phyloP scores from a whole-genome alignment of 2,113 vertebrate species.

The Syngnathus floridae region DNA sequence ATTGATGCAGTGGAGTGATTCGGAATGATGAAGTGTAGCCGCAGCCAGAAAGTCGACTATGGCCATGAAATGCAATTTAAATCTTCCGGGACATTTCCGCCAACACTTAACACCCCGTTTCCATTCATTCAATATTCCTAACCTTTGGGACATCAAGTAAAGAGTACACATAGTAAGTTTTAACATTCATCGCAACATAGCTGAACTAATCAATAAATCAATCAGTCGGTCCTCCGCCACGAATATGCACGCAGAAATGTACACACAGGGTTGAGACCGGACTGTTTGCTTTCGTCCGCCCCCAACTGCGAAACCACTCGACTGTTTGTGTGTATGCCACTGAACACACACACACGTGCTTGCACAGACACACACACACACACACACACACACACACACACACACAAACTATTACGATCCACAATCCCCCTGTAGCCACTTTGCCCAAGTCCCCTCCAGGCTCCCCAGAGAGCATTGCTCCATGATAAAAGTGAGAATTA shows the following conservation, averaged over 20 bases:
- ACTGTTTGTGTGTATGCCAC: conserved; percentile 32
- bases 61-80: conserved; percentile 43
- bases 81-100: conserved; percentile 43
- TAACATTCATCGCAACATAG: background rate
- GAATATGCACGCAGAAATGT: background rate
- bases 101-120: conserved; percentile 42
- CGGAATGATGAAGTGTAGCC: conserved; percentile 46
- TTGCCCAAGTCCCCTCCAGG: conserved; percentile 32
- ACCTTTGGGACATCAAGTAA: conserved; percentile 13
- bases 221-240: no score
- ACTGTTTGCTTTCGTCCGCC: conserved; percentile 65
- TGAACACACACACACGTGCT: conserved; percentile 23
- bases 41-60: conserved; percentile 36
- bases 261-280: conserved; percentile 24
- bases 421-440: conserved; percentile 43
- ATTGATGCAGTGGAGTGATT: conserved; percentile 42
- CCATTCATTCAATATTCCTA: conserved; percentile 40
- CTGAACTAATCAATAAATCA: background rate
- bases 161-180: background rate
- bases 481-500: conserved; percentile 69
- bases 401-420: conserved; percentile 37
- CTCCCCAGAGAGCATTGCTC: conserved; percentile 55
- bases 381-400: conserved; percentile 25
- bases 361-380: conserved; percentile 22
- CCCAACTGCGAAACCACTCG: conserved; percentile 49